Conservation (phyloP, 2,888 invertebrate genomes). For the Hydrotaea cyrtoneurina region DNA sequence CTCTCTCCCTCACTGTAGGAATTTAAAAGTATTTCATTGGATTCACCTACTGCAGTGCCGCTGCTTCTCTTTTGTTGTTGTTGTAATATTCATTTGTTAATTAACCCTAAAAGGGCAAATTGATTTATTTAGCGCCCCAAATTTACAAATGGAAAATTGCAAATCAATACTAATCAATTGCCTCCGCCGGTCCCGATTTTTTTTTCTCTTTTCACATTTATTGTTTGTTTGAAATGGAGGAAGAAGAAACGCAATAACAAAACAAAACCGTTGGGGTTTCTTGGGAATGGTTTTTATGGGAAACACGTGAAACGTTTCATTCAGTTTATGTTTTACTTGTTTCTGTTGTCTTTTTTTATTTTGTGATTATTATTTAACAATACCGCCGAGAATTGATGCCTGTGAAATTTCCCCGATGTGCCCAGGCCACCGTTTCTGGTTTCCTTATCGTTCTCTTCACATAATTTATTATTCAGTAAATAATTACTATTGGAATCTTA, state of each 20-base stretch:
- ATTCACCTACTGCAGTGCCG: no score
- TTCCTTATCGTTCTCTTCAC: not conserved
- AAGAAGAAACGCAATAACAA: no score
- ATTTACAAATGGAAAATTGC: conserved; percentile 20
- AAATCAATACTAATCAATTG: conserved; percentile 39
- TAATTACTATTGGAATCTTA: not conserved
- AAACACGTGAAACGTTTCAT: conserved; percentile 19
- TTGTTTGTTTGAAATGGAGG: not conserved
- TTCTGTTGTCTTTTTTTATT: not conserved
- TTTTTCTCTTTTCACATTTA: no score
- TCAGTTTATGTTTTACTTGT: not conserved
- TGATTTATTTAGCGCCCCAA: conserved; percentile 68
- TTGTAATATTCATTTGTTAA: conserved; percentile 63
- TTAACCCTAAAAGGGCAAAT: conserved; percentile 76
- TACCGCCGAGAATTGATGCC: not conserved
- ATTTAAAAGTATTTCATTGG: no score
- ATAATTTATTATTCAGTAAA: not conserved
- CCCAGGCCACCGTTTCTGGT: not conserved
- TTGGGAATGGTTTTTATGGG: not conserved
- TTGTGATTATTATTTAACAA: not conserved
- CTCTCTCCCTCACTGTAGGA: no score
- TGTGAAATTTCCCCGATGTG: conserved; percentile 3
- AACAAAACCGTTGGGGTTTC: not conserved
- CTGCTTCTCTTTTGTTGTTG: no score
- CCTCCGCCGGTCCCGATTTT: not conserved